Conservation (phyloP, 2,113 vertebrate genomes). For the Promerops cafer region DNA sequence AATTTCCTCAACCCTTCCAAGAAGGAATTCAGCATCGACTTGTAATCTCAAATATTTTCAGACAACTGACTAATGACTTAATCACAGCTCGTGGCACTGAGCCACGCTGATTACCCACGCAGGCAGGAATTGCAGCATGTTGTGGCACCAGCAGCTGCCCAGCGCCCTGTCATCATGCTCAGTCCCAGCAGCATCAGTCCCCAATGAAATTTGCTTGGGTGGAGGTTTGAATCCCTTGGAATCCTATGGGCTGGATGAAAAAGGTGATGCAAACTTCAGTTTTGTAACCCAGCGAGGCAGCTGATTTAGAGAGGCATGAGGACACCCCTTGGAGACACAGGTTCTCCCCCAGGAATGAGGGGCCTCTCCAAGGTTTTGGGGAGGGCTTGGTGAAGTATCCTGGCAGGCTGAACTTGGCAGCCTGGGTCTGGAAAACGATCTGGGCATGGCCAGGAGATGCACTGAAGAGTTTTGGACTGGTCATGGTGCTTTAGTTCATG, state of each 20-base stretch:
- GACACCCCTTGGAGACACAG: neutral
- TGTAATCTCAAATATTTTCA: conserved; percentile 45
- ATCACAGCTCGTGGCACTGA: conserved; percentile 26
- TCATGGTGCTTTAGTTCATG: neutral
- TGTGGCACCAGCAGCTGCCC: neutral
- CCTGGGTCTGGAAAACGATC: neutral
- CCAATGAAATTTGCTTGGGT: neutral
- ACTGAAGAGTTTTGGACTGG: neutral
- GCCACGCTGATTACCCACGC: neutral
- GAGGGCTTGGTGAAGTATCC: neutral
- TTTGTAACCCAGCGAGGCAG: neutral
- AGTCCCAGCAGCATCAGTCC: neutral
- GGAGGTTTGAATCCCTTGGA: neutral
- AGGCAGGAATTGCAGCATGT: neutral
- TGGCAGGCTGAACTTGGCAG: neutral
- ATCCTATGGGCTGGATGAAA: neutral
- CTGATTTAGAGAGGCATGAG: neutral
- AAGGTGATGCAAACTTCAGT: fast-evolving
- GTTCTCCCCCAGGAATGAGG: neutral
- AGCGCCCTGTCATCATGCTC: neutral
- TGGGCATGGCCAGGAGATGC: neutral
- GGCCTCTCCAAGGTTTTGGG: neutral
- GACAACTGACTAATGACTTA: conserved; percentile 43
- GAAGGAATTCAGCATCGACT: neutral
- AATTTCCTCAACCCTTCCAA: neutral